A percentile compares a stretch with the other conserved stretches of the same genome.
phyloP scores from a whole-genome alignment of 30 jellyfish, hydroid and myxozoan genomes.

The Aurelia aurita complex sp. Pacific region DNA sequence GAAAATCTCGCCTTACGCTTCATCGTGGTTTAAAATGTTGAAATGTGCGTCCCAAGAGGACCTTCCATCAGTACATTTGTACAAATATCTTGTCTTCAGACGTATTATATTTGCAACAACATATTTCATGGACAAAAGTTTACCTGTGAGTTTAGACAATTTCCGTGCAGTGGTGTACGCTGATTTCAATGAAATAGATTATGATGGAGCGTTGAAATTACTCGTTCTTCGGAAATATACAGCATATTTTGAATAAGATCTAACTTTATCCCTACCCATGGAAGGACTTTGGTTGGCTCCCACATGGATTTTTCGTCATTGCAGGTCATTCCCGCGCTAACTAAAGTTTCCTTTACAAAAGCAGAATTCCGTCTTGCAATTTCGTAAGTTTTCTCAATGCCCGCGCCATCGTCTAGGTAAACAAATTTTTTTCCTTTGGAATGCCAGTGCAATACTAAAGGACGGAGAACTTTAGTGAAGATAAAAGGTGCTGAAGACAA shows the following conservation, averaged over 20 bases:
- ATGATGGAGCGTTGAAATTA: not conserved
- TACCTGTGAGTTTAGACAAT: too few species aligned
- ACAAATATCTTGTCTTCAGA: slow-evolving; percentile 30
- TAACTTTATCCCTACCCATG: slow-evolving; percentile 14
- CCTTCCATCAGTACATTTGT: slow-evolving; percentile 4
- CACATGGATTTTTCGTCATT: slow-evolving; percentile 37
- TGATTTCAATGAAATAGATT: not conserved
- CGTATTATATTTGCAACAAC: not conserved
- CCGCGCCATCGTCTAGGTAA: too few species aligned
- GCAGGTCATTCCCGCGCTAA: not conserved
- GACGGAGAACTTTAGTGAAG: too few species aligned
- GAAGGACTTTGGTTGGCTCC: slow-evolving; percentile 15
- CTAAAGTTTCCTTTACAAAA: too few species aligned
- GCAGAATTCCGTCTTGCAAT: too few species aligned
- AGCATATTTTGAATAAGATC: not conserved
- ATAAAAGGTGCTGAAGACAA: too few species aligned
- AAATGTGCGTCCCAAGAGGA: slow-evolving; percentile 32
- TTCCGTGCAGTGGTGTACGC: slow-evolving; percentile 41
- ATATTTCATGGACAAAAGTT: too few species aligned
- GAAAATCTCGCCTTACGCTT: not conserved
- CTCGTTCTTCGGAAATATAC: slow-evolving; percentile 16
- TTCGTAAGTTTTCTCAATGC: too few species aligned
- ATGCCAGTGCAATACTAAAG: too few species aligned
- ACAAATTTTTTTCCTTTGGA: too few species aligned
- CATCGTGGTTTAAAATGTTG: slow-evolving; percentile 3